phyloP scores from a whole-genome alignment of 2,888 invertebrate genomes.

The Capitulum mitella region DNA sequence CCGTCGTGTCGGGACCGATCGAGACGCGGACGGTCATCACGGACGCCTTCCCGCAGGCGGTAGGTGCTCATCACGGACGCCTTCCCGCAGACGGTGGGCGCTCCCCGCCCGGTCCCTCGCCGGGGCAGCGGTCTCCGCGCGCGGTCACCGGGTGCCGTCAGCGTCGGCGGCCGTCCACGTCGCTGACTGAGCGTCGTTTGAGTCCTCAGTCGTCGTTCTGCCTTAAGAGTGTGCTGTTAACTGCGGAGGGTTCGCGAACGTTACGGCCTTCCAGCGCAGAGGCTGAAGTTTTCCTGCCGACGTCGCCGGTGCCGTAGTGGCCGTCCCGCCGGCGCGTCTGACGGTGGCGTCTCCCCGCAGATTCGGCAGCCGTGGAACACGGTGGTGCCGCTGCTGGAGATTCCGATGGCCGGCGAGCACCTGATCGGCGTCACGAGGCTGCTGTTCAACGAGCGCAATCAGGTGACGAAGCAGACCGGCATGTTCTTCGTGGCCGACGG shows the following conservation, averaged over 20 bases:
- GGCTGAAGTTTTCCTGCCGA: neutral
- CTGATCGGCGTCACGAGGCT: neutral
- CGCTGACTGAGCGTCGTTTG: too few species aligned
- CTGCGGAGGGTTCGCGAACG: too few species aligned
- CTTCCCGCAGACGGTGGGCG: conserved; percentile 11
- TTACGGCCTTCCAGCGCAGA: too few species aligned
- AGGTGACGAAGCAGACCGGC: neutral
- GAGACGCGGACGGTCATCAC: neutral
- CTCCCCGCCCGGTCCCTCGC: too few species aligned
- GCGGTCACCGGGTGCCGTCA: too few species aligned
- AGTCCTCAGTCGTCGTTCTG: too few species aligned
- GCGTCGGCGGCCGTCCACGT: too few species aligned
- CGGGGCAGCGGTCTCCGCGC: too few species aligned
- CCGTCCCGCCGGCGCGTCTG: neutral
- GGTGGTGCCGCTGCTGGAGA: conserved; percentile 3
- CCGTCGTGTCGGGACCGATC: neutral
- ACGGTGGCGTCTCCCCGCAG: neutral
- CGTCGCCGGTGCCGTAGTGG: too few species aligned
- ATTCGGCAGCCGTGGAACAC: neutral
- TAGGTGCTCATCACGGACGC: neutral
- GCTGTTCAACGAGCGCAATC: neutral
- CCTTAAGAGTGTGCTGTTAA: too few species aligned
- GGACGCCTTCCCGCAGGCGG: conserved; percentile 10
- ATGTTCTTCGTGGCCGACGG: conserved; percentile 9
- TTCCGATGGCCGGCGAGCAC: neutral